Base-by-base conservation (phyloP, 2,113 vertebrate species). In the Sorex fumeus region DNA sequence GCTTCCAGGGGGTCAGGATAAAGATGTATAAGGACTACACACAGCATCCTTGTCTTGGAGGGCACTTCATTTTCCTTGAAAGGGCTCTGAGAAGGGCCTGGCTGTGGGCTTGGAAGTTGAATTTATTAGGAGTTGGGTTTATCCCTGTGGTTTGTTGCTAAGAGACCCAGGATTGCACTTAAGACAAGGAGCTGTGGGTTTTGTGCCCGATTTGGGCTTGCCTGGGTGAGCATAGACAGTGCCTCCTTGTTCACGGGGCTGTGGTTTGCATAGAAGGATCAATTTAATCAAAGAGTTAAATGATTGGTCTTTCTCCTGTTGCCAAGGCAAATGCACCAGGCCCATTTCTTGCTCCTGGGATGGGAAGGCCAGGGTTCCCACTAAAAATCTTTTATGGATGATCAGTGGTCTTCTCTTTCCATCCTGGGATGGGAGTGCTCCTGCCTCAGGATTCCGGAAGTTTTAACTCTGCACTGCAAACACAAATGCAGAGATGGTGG, bases 181-280 rank as follows among this genome's bases (percentile, higher is more conserved):
- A 90, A 70, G 84, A 84, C 34, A 88, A 47, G 7, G 30, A 87
- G 21, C 86, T 64, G 16, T 77, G 76, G 50, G 27, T 87, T 96
- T 93, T 88, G 64, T 86, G 0, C 7, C 40, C 27, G 78, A 15
- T 76, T 69, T 19, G 11, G 53, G 60, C 94, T 87, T 32, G 74
- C 30, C 21, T 69, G 66, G 82, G 67, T 77, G 71, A 85, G 93
- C 53, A 53, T 15, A 76, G 34, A 32, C 28, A 13, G 28, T 66
- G 18, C 28, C 28, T 66, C 64, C 21, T 94, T 95, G 95, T 93
- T 94, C 91, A 93, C 84, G 74, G 72, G 40, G 94, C 90, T 74
- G 88, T 94, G 86, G 62, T 90, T 77, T 77, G 77, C 88, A 66
- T 76, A 75, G 84, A 47, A 25, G 85, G 81, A 69, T 40, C 40